phyloP scores from a whole-genome alignment of 2,888 invertebrate genomes.

The Leucozona laternaria region DNA sequence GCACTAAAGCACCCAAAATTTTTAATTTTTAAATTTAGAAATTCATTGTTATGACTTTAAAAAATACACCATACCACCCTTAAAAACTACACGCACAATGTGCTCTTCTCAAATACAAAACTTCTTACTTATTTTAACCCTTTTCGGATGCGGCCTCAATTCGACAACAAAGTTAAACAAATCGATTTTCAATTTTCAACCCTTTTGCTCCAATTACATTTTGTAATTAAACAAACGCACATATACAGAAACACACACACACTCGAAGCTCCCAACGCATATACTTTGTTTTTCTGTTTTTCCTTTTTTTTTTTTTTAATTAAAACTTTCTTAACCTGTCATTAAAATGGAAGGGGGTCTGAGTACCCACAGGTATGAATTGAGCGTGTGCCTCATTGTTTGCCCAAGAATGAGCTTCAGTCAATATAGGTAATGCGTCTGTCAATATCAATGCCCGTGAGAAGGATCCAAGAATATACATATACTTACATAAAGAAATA shows the following conservation, averaged over 20 bases:
- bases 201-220: slow-evolving; percentile 43
- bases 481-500: neutral
- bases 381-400: slow-evolving; percentile 52
- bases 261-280: neutral
- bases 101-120: neutral
- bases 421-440: slow-evolving; percentile 46
- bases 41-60: neutral
- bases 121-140: neutral
- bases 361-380: neutral
- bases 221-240: slow-evolving; percentile 36
- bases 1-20: too few species aligned
- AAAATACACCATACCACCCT: neutral
- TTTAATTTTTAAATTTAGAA: neutral
- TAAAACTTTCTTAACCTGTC: slow-evolving; percentile 38
- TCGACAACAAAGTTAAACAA: slow-evolving; percentile 19
- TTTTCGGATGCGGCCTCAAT: neutral
- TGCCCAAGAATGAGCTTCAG: slow-evolving; percentile 27
- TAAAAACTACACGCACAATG: neutral
- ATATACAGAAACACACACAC: slow-evolving; percentile 17
- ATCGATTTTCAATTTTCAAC: slow-evolving; percentile 60
- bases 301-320: slow-evolving; percentile 2
- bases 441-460: slow-evolving; percentile 41
- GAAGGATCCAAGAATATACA: slow-evolving; percentile 6
- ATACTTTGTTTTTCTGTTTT: neutral
- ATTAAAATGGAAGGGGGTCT: slow-evolving; percentile 17